Evolutionary conservation across 1,140 invertebrate genomes (phyloP).

Genomic region (Drosophila varians): DNA sequence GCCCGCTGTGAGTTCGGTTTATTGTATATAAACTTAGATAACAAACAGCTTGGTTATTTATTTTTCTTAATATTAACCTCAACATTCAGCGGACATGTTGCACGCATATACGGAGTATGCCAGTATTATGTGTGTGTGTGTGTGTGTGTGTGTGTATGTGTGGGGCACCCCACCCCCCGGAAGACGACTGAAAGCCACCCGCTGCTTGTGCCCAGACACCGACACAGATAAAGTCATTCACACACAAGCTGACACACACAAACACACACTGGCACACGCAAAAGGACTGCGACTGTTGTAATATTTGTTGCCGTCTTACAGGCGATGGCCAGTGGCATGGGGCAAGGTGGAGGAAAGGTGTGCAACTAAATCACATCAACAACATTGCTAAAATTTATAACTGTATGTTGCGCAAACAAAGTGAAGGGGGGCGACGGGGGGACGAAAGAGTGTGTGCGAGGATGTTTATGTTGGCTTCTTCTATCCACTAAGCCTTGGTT

Average conservation of each 20-base stretch:
- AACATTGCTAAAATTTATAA: conserved; percentile 78
- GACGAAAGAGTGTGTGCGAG: conserved; percentile 18
- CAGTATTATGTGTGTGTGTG: conserved; percentile 9
- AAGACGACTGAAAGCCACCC: conserved; percentile 20
- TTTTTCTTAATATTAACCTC: conserved; percentile 82
- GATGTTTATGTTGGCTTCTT: conserved; percentile 72
- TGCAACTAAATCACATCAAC: conserved; percentile 81
- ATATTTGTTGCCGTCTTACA: conserved; percentile 79
- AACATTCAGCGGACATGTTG: conserved; percentile 82
- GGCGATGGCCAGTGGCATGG: conserved; percentile 51
- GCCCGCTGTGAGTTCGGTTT: conserved; percentile 60
- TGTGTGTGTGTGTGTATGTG: no score
- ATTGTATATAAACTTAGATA: conserved; percentile 78
- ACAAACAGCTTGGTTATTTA: conserved; percentile 82
- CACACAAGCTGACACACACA: conserved; percentile 31
- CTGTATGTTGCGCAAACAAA: conserved; percentile 32
- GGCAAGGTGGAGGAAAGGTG: conserved; percentile 53
- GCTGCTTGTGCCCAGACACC: conserved; percentile 40
- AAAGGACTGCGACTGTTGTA: conserved; percentile 49
- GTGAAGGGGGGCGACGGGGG: conserved; percentile 10
- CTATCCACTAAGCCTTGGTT: conserved; percentile 75
- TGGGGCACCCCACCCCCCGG: neutral
- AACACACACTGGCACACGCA: conserved; percentile 14
- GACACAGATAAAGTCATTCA: conserved; percentile 73
- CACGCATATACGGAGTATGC: conserved; percentile 56